Evolutionary conservation across 2,888 invertebrate species (phyloP).

Genomic region (Diogma glabrata): DNA sequence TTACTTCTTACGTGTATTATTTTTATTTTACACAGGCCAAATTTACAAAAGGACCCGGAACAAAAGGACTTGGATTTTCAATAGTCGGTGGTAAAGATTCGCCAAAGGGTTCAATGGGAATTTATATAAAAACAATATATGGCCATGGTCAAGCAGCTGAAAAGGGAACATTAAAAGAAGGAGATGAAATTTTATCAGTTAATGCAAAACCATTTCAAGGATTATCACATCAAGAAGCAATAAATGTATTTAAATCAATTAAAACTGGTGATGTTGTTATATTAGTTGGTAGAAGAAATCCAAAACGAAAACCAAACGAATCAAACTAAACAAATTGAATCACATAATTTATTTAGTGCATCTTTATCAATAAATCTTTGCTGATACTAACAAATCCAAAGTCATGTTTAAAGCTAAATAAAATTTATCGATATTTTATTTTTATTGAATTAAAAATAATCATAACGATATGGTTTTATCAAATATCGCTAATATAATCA

Average conservation of each 20-base stretch:
- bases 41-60: conserved; percentile 69
- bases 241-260: conserved; percentile 67
- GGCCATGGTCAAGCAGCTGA: conserved; percentile 78
- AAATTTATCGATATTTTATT: too few relatives aligned
- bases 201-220: conserved; percentile 68
- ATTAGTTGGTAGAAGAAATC: conserved; percentile 47
- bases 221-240: conserved; percentile 66
- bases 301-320: conserved; percentile 65
- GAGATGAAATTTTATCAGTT: conserved; percentile 70
- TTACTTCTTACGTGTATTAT: too few relatives aligned
- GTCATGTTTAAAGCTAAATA: too few relatives aligned
- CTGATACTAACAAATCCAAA: too few relatives aligned
- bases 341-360: not conserved
- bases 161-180: conserved; percentile 66
- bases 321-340: conserved; percentile 38
- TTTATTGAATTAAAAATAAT: too few relatives aligned
- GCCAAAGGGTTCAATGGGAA: conserved; percentile 75
- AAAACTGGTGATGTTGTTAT: conserved; percentile 64
- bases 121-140: conserved; percentile 79
- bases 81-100: conserved; percentile 82
- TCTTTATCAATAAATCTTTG: too few relatives aligned
- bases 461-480: too few relatives aligned
- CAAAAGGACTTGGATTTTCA: conserved; percentile 78
- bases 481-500: too few relatives aligned
- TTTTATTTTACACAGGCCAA: conserved; percentile 37